phyloP scores from a whole-genome alignment of 2,888 invertebrate species.

The Microctonus brassicae region DNA sequence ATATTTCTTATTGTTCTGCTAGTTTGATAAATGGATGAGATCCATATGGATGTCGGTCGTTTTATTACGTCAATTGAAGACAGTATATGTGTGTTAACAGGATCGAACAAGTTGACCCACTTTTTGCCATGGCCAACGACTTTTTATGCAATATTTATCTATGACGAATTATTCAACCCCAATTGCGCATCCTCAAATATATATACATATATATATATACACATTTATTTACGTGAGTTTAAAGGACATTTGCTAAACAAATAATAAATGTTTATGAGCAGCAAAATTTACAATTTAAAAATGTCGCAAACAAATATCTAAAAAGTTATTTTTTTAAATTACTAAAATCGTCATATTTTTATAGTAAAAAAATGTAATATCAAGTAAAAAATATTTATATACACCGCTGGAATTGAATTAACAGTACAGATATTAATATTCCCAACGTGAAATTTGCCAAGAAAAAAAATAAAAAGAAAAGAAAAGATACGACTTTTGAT shows the following conservation, averaged over 20 bases:
- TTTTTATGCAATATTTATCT: not conserved
- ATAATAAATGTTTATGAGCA: too few relatives aligned
- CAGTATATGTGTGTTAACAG: not conserved
- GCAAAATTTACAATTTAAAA: not conserved
- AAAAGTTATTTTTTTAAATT: too few relatives aligned
- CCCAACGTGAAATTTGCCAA: too few relatives aligned
- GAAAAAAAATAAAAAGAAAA: not conserved
- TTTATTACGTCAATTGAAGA: not conserved
- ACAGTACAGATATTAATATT: too few relatives aligned
- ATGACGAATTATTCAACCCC: not conserved
- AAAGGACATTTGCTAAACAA: too few relatives aligned
- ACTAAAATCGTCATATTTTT: too few relatives aligned
- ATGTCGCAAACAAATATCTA: not conserved
- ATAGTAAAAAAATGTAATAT: too few relatives aligned
- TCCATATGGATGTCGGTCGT: not conserved
- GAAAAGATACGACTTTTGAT: too few relatives aligned
- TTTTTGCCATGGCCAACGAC: not conserved
- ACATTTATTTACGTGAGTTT: not conserved
- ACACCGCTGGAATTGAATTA: too few relatives aligned
- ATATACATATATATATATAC: not conserved
- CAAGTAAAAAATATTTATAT: too few relatives aligned
- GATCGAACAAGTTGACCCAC: not conserved
- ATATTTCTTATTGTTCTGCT: too few relatives aligned
- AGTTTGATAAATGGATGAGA: not conserved
- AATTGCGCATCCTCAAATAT: not conserved